Percentiles rank a stretch among this genome's conserved stretches.
These are phyloP conservation scores for Anisognathus igniventris DNA, from an alignment of 2,797 vertebrate species.

Conservation along the genomic window DNA sequence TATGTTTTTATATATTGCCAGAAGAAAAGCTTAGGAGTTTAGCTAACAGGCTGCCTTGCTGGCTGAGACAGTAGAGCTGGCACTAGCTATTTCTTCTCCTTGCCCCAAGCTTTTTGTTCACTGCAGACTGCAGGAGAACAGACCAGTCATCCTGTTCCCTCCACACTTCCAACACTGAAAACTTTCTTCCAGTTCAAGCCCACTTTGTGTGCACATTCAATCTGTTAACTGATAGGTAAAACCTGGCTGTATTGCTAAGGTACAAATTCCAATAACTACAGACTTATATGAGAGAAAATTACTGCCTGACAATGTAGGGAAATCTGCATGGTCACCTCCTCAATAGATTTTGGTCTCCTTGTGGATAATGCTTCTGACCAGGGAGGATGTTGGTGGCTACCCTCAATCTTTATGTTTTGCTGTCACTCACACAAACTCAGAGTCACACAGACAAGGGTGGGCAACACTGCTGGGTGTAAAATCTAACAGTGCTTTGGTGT, in stretches of 20 bases:
- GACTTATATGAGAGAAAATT: neutral
- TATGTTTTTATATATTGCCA: neutral
- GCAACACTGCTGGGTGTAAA: accelerated
- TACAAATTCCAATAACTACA: neutral
- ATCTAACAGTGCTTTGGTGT: neutral
- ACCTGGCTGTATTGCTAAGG: neutral
- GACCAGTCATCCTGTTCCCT: neutral
- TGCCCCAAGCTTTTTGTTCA: neutral
- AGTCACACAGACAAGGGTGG: neutral
- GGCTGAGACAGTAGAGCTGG: neutral
- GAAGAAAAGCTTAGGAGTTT: conserved; percentile 36
- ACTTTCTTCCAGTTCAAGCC: neutral
- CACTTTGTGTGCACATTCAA: neutral
- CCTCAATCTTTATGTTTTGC: neutral
- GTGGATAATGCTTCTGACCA: neutral
- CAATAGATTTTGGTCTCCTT: neutral
- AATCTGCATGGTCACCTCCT: neutral
- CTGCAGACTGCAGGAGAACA: neutral
- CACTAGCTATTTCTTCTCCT: neutral
- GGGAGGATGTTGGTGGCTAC: neutral
- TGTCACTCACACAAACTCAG: neutral
- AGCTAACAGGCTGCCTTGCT: neutral
- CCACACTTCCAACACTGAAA: neutral
- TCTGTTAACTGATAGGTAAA: neutral
- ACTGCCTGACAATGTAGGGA: neutral